phyloP scores from a whole-genome alignment of 2,888 invertebrate species.

The Lacanobia wlatinum region DNA sequence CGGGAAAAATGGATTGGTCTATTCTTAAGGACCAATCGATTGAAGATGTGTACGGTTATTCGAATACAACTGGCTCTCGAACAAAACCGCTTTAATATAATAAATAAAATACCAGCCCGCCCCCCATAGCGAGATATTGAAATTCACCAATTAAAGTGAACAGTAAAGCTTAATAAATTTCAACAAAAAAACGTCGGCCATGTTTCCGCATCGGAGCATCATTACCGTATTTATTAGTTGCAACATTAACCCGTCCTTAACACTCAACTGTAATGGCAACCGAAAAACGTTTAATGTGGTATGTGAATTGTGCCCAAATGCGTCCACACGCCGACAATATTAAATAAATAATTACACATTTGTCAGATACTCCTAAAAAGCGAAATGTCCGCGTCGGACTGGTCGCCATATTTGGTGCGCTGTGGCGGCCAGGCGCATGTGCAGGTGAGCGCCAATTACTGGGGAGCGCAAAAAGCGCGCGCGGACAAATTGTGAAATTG shows the following conservation, averaged over 20 bases:
- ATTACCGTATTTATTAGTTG: constrained; percentile 73
- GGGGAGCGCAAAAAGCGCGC: constrained; percentile 85
- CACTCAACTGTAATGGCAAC: constrained; percentile 76
- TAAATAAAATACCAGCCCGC: constrained; percentile 36
- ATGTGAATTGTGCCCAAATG: constrained; percentile 89
- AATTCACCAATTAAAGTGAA: constrained; percentile 76
- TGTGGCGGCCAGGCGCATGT: constrained; percentile 74
- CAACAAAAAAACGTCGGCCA: constrained; percentile 66
- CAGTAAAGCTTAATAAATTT: constrained; percentile 76
- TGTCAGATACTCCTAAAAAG: constrained; percentile 90
- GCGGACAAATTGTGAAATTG: constrained; percentile 90
- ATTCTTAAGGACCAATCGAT: constrained; percentile 37
- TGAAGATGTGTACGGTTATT: constrained; percentile 10
- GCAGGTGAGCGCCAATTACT: constrained; percentile 89
- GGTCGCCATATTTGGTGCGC: constrained; percentile 85
- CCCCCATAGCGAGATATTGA: constrained; percentile 67
- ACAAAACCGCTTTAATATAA: constrained; percentile 1
- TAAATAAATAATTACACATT: constrained; percentile 91
- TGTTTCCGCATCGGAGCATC: constrained; percentile 68
- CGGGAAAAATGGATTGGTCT: constrained; percentile 25
- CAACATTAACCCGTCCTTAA: constrained; percentile 73
- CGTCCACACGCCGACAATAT: constrained; percentile 81
- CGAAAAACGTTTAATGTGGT: constrained; percentile 80
- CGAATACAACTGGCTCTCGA: background rate
- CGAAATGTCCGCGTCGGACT: constrained; percentile 80